phyloP scores from a whole-genome alignment of 2,888 invertebrate species.

The Ornithoptera priamus region DNA sequence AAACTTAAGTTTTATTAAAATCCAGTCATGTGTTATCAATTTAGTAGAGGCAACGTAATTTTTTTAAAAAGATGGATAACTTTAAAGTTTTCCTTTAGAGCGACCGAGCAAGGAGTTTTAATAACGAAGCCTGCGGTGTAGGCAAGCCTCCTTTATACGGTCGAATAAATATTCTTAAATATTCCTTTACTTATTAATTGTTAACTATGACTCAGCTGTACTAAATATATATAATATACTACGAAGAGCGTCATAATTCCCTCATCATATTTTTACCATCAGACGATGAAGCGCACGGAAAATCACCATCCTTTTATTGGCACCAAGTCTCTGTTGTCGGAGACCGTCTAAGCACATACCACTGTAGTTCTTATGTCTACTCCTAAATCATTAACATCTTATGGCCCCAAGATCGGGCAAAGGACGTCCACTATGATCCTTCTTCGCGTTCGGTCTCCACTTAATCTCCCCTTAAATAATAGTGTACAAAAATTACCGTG shows the following conservation, averaged over 20 bases:
- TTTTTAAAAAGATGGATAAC: conserved; percentile 2
- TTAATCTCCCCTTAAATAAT: too few species aligned
- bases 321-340: too few species aligned
- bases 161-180: not conserved
- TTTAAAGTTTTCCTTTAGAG: not conserved
- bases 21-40: conserved; percentile 5
- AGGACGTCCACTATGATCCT: too few species aligned
- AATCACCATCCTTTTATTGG: too few species aligned
- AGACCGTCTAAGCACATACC: too few species aligned
- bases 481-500: too few species aligned
- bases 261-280: too few species aligned
- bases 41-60: not conserved
- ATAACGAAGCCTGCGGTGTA: not conserved
- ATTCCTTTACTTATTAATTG: not conserved
- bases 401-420: too few species aligned
- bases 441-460: too few species aligned
- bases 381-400: too few species aligned
- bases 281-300: too few species aligned
- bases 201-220: not conserved
- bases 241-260: not conserved
- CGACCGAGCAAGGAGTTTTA: not conserved
- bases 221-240: not conserved
- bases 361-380: too few species aligned
- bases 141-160: not conserved
- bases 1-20: not conserved